Percentiles rank a stretch among this genome's conserved stretches.
These are phyloP conservation scores for Ptilorrhoa leucosticta DNA, from an alignment of 2,113 vertebrate species.

Conservation along the genomic window DNA sequence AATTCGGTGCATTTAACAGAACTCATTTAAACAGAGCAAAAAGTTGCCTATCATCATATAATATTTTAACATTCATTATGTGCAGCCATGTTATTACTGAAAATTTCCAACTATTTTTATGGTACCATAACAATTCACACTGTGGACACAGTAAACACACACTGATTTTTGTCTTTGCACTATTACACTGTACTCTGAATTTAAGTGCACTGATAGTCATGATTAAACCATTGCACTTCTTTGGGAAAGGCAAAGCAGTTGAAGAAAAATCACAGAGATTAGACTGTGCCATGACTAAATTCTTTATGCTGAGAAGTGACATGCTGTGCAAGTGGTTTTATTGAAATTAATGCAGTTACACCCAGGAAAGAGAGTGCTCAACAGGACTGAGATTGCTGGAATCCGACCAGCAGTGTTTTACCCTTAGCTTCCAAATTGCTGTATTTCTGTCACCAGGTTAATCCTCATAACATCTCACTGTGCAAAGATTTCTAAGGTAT, in stretches of 20 bases:
- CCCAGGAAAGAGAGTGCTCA: background rate
- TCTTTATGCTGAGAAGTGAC: conserved; percentile 4
- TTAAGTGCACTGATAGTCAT: background rate
- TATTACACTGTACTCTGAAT: background rate
- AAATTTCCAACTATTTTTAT: background rate
- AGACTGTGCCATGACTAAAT: background rate
- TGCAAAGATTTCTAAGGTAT: background rate
- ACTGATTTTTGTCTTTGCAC: background rate
- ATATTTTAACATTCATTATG: background rate
- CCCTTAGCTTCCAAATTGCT: conserved; percentile 18
- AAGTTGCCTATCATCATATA: background rate
- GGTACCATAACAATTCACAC: background rate
- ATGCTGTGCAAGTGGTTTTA: conserved; percentile 12
- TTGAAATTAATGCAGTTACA: conserved; percentile 29
- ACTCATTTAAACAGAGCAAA: background rate
- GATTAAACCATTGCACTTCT: background rate
- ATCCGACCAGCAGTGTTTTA: background rate
- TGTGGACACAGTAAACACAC: background rate
- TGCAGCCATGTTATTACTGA: background rate
- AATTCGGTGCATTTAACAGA: background rate
- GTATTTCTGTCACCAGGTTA: conserved; percentile 5
- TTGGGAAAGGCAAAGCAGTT: background rate
- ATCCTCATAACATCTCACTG: background rate
- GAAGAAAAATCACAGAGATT: background rate
- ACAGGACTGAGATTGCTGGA: background rate